These are phyloP conservation scores for Paramuricea clavata DNA, from an alignment of 92 coral and sea anemone species.

Conservation along the genomic window DNA sequence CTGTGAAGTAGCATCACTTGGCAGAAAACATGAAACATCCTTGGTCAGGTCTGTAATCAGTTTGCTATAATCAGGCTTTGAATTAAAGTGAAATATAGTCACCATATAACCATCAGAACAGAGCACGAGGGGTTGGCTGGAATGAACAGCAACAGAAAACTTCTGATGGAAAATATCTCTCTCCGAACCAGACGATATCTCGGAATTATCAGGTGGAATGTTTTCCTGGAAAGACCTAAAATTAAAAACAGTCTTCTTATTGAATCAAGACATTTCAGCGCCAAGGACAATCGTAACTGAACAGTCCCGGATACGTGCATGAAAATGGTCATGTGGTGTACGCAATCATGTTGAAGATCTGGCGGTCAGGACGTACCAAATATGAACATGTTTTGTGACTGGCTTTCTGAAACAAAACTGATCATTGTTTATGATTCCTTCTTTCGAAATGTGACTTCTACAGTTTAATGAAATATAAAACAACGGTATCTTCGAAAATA, in stretches of 20 bases:
- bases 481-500: too few species aligned
- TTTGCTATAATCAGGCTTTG: constrained; percentile 75
- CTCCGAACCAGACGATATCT: constrained; percentile 79
- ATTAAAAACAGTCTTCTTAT: neutral
- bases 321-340: too few species aligned
- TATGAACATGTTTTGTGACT: too few species aligned
- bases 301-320: too few species aligned
- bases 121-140: constrained; percentile 78
- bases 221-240: constrained; percentile 62
- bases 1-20: neutral
- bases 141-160: constrained; percentile 88
- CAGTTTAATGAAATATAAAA: too few species aligned
- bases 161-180: constrained; percentile 80
- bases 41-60: constrained; percentile 77
- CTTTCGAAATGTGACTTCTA: too few species aligned
- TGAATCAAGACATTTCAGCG: too few species aligned
- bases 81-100: constrained; percentile 86
- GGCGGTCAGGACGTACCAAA: too few species aligned
- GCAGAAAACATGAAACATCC: constrained; percentile 73
- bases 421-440: too few species aligned
- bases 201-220: constrained; percentile 67
- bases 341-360: too few species aligned
- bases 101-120: constrained; percentile 96
- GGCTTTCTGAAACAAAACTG: too few species aligned
- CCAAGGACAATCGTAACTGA: too few species aligned